These are phyloP conservation scores for Drosophila anomalata DNA, from an alignment of 2,888 invertebrate genomes.

Conservation along the genomic window DNA sequence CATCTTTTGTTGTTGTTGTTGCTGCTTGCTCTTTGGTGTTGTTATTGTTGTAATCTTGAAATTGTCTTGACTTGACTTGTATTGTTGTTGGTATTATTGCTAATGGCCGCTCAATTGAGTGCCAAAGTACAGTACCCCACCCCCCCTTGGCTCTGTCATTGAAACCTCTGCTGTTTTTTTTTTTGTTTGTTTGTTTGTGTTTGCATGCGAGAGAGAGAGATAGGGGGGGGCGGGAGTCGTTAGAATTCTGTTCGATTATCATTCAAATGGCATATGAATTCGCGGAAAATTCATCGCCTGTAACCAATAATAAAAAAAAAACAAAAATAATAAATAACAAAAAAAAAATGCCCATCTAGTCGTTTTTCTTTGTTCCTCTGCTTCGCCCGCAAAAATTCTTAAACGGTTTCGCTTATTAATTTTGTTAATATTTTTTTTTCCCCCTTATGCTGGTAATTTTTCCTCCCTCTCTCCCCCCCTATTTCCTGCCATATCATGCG, in stretches of 20 bases:
- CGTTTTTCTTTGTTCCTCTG: slow-evolving; percentile 3
- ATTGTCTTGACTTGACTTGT: slow-evolving; percentile 66
- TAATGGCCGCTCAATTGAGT: slow-evolving; percentile 77
- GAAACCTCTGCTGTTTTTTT: background rate
- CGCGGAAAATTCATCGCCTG: slow-evolving; percentile 3
- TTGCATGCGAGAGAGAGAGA: slow-evolving; percentile 4
- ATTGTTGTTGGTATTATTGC: slow-evolving; percentile 62
- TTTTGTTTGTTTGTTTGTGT: slow-evolving; percentile 28
- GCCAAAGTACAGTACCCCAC: slow-evolving; percentile 66
- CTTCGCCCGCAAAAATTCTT: slow-evolving; percentile 9
- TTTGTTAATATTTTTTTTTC: slow-evolving; percentile 27
- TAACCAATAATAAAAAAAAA: background rate
- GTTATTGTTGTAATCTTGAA: slow-evolving; percentile 76
- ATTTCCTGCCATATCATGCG: slow-evolving; percentile 30
- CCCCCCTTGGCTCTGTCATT: background rate
- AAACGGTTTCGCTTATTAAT: slow-evolving; percentile 38
- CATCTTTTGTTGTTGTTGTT: slow-evolving; percentile 46
- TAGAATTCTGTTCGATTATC: slow-evolving; percentile 3
- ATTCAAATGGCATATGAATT: slow-evolving; percentile 4
- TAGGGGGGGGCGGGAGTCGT: background rate
- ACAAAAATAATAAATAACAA: background rate
- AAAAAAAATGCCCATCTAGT: background rate
- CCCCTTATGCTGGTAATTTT: slow-evolving; percentile 29
- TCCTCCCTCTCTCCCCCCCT: background rate
- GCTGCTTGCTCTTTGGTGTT: slow-evolving; percentile 22